Conservation (phyloP, 2,113 vertebrate genomes). For the Conger conger region DNA sequence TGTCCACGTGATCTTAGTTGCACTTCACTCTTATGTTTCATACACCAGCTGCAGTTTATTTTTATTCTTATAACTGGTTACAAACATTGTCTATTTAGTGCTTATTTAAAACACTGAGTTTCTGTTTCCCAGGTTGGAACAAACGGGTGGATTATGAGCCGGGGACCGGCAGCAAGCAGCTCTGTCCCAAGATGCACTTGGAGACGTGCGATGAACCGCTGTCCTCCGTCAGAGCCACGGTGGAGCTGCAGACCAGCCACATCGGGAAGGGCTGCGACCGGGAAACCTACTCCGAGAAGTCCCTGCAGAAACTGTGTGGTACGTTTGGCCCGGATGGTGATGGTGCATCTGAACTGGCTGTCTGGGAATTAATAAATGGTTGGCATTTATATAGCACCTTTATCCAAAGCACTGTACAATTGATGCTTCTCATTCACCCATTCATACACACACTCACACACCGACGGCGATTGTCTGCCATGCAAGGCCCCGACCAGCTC, state of each 20-base stretch:
- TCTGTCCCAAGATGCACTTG: slow-evolving; percentile 89
- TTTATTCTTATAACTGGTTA: too few relatives aligned
- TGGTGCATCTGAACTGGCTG: not conserved
- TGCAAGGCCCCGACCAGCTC: too few relatives aligned
- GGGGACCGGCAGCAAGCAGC: slow-evolving; percentile 83
- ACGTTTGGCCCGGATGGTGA: slow-evolving; percentile 45
- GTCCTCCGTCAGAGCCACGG: slow-evolving; percentile 82
- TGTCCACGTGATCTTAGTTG: too few relatives aligned
- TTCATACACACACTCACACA: too few relatives aligned
- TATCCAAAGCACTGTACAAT: too few relatives aligned
- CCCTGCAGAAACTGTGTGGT: slow-evolving; percentile 93
- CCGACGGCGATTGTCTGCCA: too few relatives aligned
- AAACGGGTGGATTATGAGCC: slow-evolving; percentile 88
- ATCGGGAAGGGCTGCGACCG: slow-evolving; percentile 92
- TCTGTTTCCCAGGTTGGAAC: slow-evolving; percentile 77
- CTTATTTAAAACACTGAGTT: not conserved
- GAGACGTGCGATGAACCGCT: slow-evolving; percentile 89
- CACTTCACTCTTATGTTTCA: too few relatives aligned
- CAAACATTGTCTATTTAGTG: not conserved
- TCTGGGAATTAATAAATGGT: not conserved
- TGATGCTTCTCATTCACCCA: too few relatives aligned
- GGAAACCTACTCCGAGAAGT: slow-evolving; percentile 92
- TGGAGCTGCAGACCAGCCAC: slow-evolving; percentile 87
- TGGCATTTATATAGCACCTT: too few relatives aligned
- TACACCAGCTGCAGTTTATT: too few relatives aligned